Evolutionary conservation across 2,113 vertebrate species (phyloP), one percentile per base, ranked within the genome.

Genomic region (Ardeotis arabs): DNA sequence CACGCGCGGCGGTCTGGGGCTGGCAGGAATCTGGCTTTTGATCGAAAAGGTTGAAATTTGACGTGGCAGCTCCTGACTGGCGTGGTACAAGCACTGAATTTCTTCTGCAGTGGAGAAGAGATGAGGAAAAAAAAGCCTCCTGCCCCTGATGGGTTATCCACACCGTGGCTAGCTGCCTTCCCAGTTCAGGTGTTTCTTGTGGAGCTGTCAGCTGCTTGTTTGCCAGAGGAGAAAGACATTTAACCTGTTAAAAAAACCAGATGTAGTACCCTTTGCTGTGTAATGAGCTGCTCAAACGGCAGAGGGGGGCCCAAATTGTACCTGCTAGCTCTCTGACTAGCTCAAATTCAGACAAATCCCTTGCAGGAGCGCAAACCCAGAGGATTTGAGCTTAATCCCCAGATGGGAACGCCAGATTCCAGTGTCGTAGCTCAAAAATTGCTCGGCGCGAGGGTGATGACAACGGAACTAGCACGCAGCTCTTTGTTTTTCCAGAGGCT

Each of bases 401-500:
- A 2, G 4, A 0, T 81, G 39, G 23, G 22, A 82, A 66, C 37
- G 4, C 66, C 37, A 14, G 22, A 8, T 60, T 16, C 55, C 44
- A 70, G 39, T 28, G 86, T 67, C 49, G 19, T 2, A 74, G n/a
- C n/a, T 79, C 70, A 33, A 19, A 37, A 47, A 12, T 13, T 84
- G 82, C 88, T 93, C 0, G 9, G 49, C 17, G 0, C 8, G 1
- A 76, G 59, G 53, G 27, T 60, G 76, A 24, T 88, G 14, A 79
- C 69, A 10, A 87, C 14, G 91, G 78, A 85, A 97, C 96, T 98
- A 97, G 95, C 96, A 90, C 6, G 4, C 27, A 81, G 84, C 90
- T 98, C 96, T 97, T 96, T 98, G 89, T 98, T 97, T 98, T 98
- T 97, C 89, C 97, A 98, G 98, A 98, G 98, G 93, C 95, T 96